These are phyloP conservation scores for Spilarctia lutea DNA, from an alignment of 2,888 invertebrate genomes.

Conservation along the genomic window DNA sequence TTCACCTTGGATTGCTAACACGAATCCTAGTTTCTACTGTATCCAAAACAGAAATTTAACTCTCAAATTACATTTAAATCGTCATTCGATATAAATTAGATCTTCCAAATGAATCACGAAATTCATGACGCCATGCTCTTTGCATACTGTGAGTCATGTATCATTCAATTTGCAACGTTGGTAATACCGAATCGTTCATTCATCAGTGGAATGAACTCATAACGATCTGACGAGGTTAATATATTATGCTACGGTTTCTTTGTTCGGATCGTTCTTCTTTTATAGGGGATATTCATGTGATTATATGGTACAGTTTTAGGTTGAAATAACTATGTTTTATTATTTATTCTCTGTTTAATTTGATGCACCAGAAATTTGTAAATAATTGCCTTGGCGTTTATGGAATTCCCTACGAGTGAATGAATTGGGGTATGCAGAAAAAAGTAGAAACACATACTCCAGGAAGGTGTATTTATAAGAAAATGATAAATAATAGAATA, in stretches of 20 bases:
- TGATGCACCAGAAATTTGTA: too few relatives aligned
- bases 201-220: slow-evolving; percentile 18
- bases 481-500: too few relatives aligned
- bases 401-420: too few relatives aligned
- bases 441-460: too few relatives aligned
- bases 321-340: not conserved
- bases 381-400: too few relatives aligned
- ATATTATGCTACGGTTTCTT: slow-evolving; percentile 6
- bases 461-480: too few relatives aligned
- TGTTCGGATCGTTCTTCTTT: slow-evolving; percentile 2
- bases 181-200: slow-evolving; percentile 6
- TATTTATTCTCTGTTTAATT: too few relatives aligned
- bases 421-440: too few relatives aligned
- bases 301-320: not conserved
- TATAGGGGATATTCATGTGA: not conserved
- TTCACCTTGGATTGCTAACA: not conserved
- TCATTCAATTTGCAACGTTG: slow-evolving; percentile 4
- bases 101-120: slow-evolving; percentile 9
- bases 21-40: not conserved
- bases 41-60: not conserved
- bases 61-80: not conserved
- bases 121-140: not conserved
- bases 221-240: not conserved
- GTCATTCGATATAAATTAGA: slow-evolving; percentile 4
- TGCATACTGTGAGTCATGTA: slow-evolving; percentile 8